Percentiles rank a stretch among this genome's conserved stretches.
phyloP scores from a whole-genome alignment of 2,113 vertebrate species.

The Misgurnus anguillicaudatus region DNA sequence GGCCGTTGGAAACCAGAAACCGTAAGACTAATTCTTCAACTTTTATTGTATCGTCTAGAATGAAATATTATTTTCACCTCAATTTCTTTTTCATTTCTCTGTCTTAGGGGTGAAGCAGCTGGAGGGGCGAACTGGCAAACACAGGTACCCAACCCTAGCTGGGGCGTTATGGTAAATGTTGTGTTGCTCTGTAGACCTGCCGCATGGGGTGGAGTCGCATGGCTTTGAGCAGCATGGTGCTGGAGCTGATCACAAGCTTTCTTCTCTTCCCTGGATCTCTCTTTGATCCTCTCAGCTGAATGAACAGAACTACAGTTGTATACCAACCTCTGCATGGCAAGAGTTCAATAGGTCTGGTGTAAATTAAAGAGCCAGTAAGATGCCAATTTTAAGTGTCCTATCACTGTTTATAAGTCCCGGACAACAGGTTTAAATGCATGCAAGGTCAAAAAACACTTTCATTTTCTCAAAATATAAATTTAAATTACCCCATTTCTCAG shows the following conservation, averaged over 20 bases:
- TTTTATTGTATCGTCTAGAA: constrained; percentile 7
- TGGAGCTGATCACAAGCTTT: constrained; percentile 55
- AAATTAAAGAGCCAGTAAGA: too few species aligned
- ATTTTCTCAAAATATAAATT: too few species aligned
- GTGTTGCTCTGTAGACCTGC: constrained; percentile 67
- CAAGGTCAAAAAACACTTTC: too few species aligned
- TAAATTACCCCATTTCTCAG: too few species aligned
- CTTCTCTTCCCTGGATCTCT: constrained; percentile 61
- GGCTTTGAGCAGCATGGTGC: constrained; percentile 63
- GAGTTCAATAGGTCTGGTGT: too few species aligned
- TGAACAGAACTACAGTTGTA: not conserved
- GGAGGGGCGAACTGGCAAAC: constrained; percentile 93
- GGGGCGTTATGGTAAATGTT: constrained; percentile 92
- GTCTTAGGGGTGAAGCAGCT: constrained; percentile 70
- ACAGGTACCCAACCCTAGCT: constrained; percentile 94
- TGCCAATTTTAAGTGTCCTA: too few species aligned
- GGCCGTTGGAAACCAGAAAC: constrained; percentile 81
- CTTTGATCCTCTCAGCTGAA: not conserved
- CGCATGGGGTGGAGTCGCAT: constrained; percentile 76
- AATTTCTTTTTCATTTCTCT: constrained; percentile 3
- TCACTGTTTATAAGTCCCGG: too few species aligned
- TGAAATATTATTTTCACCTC: not conserved
- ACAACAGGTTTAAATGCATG: too few species aligned
- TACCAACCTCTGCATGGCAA: too few species aligned
- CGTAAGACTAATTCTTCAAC: constrained; percentile 72